These are phyloP conservation scores for Achatina immaculata DNA, from an alignment of 1,140 invertebrate species.

Conservation along the genomic window DNA sequence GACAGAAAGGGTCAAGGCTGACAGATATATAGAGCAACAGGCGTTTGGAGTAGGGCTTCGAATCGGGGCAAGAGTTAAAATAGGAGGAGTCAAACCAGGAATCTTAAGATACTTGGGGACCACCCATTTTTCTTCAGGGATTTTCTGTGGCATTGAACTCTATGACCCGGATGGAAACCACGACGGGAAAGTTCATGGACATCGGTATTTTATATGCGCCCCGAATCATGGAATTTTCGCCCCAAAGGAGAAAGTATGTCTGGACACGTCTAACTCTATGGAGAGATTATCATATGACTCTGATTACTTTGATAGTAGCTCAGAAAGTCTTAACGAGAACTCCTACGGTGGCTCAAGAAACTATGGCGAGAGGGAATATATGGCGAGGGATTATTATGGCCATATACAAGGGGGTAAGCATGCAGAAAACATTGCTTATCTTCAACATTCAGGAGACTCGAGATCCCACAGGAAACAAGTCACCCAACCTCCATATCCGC, in stretches of 20 bases:
- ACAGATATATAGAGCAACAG: neutral
- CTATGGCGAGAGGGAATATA: conserved; percentile 6
- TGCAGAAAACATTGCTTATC: neutral
- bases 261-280: conserved; percentile 27
- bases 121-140: conserved; percentile 62
- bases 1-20: neutral
- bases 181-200: conserved; percentile 66
- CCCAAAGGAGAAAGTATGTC: conserved; percentile 62
- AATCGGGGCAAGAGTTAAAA: conserved; percentile 54
- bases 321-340: conserved; percentile 3
- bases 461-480: too few species aligned
- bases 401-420: neutral
- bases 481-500: too few species aligned
- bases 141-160: conserved; percentile 69
- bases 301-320: conserved; percentile 9
- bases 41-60: conserved; percentile 13
- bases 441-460: neutral
- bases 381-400: neutral
- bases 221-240: conserved; percentile 69
- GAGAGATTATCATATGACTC: neutral
- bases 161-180: conserved; percentile 68
- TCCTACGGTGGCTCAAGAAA: conserved; percentile 14
- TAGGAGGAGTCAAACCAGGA: conserved; percentile 60
- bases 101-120: conserved; percentile 58
- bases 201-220: conserved; percentile 67